A percentile compares a stretch with the other conserved stretches of the same genome.
These are phyloP conservation scores for Diorhabda elongata DNA, from an alignment of 1,140 invertebrate genomes.

Conservation along the genomic window DNA sequence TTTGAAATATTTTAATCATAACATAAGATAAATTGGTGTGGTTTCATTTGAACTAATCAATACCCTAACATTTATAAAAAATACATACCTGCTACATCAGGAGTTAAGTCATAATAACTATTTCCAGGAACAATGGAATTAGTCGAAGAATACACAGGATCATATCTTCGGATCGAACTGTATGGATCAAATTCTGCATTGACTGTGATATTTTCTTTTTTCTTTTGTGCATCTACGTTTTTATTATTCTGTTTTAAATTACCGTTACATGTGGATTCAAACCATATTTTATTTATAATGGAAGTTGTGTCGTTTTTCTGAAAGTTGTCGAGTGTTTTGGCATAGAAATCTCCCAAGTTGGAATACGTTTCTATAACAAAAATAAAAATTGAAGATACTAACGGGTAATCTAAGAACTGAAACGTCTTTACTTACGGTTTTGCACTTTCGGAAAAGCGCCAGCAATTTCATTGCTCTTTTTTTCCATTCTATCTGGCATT, in stretches of 20 bases:
- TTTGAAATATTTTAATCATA: no score
- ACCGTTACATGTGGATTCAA: conserved; percentile 35
- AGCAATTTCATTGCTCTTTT: conserved; percentile 5
- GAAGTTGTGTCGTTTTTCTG: conserved; percentile 41
- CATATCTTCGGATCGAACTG: conserved; percentile 34
- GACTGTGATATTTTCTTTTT: conserved; percentile 28
- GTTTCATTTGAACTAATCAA: no score
- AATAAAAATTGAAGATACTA: not conserved
- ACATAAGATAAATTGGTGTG: no score
- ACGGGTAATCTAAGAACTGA: not conserved
- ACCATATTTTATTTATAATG: conserved; percentile 51
- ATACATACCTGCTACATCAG: not conserved
- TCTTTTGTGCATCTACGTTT: conserved; percentile 28
- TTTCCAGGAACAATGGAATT: conserved; percentile 6
- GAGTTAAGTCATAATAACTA: not conserved
- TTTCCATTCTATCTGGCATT: not conserved
- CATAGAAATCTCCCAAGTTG: conserved; percentile 28
- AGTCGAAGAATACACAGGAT: conserved; percentile 28
- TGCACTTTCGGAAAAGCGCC: conserved; percentile 26
- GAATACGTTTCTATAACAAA: conserved; percentile 25
- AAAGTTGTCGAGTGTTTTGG: conserved; percentile 21
- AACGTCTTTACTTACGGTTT: conserved; percentile 16
- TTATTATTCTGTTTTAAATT: conserved; percentile 31
- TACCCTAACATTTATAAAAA: no score
- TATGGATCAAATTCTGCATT: conserved; percentile 37